Percentiles rank a stretch among this genome's conserved stretches.
phyloP scores from a whole-genome alignment of 2,797 vertebrate species.

The Sphenopsis melanotis region DNA sequence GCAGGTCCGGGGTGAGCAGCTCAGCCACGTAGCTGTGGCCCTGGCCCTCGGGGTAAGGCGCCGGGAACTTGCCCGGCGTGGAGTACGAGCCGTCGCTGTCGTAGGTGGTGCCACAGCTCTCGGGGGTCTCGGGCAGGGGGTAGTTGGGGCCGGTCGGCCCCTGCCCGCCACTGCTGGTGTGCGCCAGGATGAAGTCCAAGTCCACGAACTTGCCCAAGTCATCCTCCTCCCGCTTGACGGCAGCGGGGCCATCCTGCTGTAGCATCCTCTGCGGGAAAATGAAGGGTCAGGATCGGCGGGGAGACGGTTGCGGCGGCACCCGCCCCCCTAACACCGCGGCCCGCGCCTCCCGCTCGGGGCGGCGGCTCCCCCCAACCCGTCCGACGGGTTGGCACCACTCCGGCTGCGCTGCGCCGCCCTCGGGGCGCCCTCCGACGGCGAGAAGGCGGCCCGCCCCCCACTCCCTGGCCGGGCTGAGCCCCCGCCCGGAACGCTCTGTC shows the following conservation, averaged over 20 bases:
- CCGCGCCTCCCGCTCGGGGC: neutral
- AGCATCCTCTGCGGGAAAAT: slow-evolving; percentile 64
- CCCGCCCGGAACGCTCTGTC: neutral
- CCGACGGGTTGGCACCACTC: neutral
- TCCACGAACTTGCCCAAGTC: slow-evolving; percentile 87
- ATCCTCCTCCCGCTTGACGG: slow-evolving; percentile 81
- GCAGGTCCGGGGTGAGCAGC: slow-evolving; percentile 82
- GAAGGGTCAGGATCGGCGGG: neutral
- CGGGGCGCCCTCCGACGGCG: neutral
- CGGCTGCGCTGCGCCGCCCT: neutral
- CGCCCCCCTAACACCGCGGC: neutral
- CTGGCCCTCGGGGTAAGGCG: slow-evolving; percentile 68
- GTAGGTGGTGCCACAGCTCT: slow-evolving; percentile 82
- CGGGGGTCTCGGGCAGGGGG: slow-evolving; percentile 86
- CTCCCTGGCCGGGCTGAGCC: neutral
- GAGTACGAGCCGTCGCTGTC: slow-evolving; percentile 77
- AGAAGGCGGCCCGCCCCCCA: neutral
- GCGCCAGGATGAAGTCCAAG: slow-evolving; percentile 89
- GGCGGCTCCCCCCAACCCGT: neutral
- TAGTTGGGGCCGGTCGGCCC: slow-evolving; percentile 68
- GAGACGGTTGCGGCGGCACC: neutral
- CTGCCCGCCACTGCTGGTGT: slow-evolving; percentile 74
- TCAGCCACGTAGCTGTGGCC: slow-evolving; percentile 85
- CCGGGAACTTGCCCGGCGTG: slow-evolving; percentile 58
- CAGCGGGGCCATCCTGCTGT: slow-evolving; percentile 42